A percentile compares a stretch with the other conserved stretches of the same genome.
Conservation (phyloP, 2,797 vertebrate genomes). For the Coilia nasus region DNA sequence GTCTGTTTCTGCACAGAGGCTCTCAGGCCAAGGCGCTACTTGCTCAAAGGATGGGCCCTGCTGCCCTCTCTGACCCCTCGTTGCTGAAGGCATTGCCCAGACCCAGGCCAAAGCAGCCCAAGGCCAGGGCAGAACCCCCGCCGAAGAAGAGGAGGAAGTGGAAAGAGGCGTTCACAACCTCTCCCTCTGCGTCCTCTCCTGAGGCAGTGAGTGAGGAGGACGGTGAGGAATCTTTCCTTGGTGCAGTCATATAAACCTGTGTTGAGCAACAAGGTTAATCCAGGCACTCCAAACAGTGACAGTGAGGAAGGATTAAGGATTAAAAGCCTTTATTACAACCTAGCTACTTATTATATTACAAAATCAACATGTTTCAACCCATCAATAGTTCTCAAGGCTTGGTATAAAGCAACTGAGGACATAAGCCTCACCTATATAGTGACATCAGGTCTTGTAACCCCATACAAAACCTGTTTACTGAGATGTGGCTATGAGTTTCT, state of each 20-base stretch:
- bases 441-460: too few species aligned
- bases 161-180: conserved; percentile 91
- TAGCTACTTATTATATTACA: too few species aligned
- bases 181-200: conserved; percentile 86
- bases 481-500: neutral
- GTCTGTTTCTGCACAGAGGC: conserved; percentile 63
- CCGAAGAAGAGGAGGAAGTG: conserved; percentile 98
- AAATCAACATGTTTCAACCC: too few species aligned
- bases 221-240: conserved; percentile 68
- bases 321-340: too few species aligned
- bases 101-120: conserved; percentile 88
- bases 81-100: conserved; percentile 76
- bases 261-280: too few species aligned
- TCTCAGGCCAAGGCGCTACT: conserved; percentile 78
- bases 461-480: neutral
- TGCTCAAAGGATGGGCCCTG: conserved; percentile 73
- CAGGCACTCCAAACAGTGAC: too few species aligned
- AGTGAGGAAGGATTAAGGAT: too few species aligned
- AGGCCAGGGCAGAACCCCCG: conserved; percentile 90
- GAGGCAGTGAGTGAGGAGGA: conserved; percentile 87
- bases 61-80: conserved; percentile 68
- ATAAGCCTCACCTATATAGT: too few species aligned
- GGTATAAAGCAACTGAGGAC: too few species aligned
- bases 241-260: too few species aligned
- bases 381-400: too few species aligned